Base-by-base conservation (phyloP, 1,140 invertebrate species). In the Armadillidium nasatum region DNA sequence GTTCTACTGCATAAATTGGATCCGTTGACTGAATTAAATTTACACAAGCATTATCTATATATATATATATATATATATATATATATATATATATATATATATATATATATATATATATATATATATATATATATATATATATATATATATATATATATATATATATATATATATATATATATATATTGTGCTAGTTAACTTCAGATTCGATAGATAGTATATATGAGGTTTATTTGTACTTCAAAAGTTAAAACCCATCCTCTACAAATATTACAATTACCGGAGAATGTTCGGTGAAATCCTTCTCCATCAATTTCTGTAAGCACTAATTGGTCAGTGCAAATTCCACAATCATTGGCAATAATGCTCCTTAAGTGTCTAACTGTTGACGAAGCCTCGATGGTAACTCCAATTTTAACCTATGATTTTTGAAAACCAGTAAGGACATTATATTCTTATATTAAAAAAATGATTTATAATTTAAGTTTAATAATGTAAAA, bases 301-400 rank as follows among this genome's bases (percentile, higher is more conserved):
- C 90, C 90, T 83, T 90, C 88, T 69, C 89, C 88, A 82, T 92
- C 91, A 23, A 97, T 90, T 86, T 97, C 94, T 11, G 92, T 92
- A 23, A 98, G 86, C 73, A 98, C 88, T 87, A 97, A 92, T 78
- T 92, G 89, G 44, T 90, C 88, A 22, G 90, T 87, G 19, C 91
- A 88, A 76, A 96, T 92, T 23, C 92, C 91, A 0, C 93, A 94
- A 83, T 95, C 93, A 22, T 88, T 89, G 70, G 33, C 33, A 11
- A 96, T 84, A 68, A 90, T 88, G 78, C 93, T 92, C 15, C 92
- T 87, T n/a, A 96, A 85, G 77, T 95, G 94, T 54, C 91, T 89
- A 81, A 96, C 90, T 33, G 91, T 93, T 0, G 91, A 90, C 73
- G 89, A 89, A 4, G 91, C 88, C 74, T 91, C 90, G 19, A 95